Percentiles rank a stretch among this genome's conserved stretches.
Evolutionary conservation across 2,888 invertebrate genomes (phyloP).

Genomic region (Pseudococcus longispinus): DNA sequence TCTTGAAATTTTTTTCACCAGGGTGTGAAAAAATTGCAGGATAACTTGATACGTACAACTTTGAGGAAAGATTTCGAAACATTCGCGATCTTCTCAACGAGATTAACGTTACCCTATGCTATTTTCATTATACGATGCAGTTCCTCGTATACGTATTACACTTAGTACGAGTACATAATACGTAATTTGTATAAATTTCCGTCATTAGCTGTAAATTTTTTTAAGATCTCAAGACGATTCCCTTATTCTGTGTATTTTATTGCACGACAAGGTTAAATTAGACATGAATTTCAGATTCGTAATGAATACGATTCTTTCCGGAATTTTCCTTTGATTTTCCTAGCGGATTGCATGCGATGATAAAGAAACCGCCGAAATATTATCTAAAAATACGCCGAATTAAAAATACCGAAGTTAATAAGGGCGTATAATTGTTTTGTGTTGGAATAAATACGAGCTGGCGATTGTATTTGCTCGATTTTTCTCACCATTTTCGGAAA

Average conservation of each 20-base stretch:
- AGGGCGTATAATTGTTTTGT: background rate
- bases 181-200: background rate
- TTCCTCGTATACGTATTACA: background rate
- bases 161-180: too few relatives aligned
- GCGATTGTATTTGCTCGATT: background rate
- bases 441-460: background rate
- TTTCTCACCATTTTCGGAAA: background rate
- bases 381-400: background rate
- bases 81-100: background rate
- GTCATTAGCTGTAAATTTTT: background rate
- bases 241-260: background rate
- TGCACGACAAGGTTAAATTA: background rate
- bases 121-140: background rate
- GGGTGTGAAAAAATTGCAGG: background rate
- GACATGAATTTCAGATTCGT: background rate
- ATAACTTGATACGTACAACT: background rate
- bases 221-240: background rate
- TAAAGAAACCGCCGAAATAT: background rate
- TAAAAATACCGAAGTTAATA: background rate
- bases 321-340: background rate
- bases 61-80: background rate
- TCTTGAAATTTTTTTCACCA: slow-evolving; percentile 5
- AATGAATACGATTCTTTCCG: background rate
- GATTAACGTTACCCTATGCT: background rate
- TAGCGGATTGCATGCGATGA: background rate